Percentiles rank a stretch among this genome's conserved stretches.
phyloP scores from a whole-genome alignment of 2,797 vertebrate genomes.

The Acropternis orthonyx region DNA sequence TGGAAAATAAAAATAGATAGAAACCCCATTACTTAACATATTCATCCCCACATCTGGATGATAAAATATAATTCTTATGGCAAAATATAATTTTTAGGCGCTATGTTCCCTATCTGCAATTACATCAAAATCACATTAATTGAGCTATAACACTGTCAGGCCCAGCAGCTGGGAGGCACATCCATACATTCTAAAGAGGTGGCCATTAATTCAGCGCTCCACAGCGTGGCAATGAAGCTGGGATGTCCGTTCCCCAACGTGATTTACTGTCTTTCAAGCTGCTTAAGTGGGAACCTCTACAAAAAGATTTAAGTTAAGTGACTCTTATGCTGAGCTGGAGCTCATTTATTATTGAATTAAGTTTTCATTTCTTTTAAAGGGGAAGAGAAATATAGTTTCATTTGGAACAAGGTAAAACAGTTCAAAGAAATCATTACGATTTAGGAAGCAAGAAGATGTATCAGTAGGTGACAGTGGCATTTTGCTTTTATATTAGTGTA shows the following conservation, averaged over 20 bases:
- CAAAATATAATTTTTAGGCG: slow-evolving; percentile 79
- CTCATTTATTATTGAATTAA: slow-evolving; percentile 89
- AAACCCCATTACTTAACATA: slow-evolving; percentile 55
- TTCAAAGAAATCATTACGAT: slow-evolving; percentile 67
- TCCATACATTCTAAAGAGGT: slow-evolving; percentile 82
- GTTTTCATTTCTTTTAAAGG: slow-evolving; percentile 82
- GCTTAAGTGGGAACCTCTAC: slow-evolving; percentile 86
- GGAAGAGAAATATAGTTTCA: slow-evolving; percentile 79
- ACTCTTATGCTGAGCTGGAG: slow-evolving; percentile 82
- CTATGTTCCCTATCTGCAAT: slow-evolving; percentile 78
- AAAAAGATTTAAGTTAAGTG: slow-evolving; percentile 90
- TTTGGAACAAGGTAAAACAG: slow-evolving; percentile 75
- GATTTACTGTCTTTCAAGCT: slow-evolving; percentile 86
- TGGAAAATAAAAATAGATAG: slow-evolving; percentile 65
- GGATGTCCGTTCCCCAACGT: slow-evolving; percentile 78
- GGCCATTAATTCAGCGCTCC: slow-evolving; percentile 79
- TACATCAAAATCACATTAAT: slow-evolving; percentile 85
- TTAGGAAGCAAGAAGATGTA: slow-evolving; percentile 43
- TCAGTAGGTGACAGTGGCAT: neutral
- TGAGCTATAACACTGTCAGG: slow-evolving; percentile 83
- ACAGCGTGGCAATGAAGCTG: slow-evolving; percentile 76
- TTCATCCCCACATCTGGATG: slow-evolving; percentile 70
- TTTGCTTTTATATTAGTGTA: neutral
- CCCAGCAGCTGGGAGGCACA: slow-evolving; percentile 80
- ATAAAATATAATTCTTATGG: slow-evolving; percentile 73